A percentile compares a stretch with the other conserved stretches of the same genome.
Conservation (phyloP, 2,797 vertebrate genomes). For the Myripristis murdjan region DNA sequence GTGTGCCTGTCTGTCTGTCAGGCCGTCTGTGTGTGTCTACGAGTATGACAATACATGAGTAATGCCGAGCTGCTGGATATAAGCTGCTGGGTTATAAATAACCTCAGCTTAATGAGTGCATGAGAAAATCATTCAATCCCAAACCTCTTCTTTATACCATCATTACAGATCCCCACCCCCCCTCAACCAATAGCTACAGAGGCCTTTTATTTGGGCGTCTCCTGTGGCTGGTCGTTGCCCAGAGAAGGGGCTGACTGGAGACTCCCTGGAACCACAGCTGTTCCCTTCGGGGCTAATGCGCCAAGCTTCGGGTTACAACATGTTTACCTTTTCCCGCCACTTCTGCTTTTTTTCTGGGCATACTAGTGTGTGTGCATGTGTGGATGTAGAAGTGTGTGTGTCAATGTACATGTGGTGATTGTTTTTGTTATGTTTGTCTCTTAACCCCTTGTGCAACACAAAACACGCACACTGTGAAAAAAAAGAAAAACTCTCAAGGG, state of each 20-base stretch:
- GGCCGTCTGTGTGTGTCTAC: constrained; percentile 46
- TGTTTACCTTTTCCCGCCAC: constrained; percentile 82
- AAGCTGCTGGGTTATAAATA: constrained; percentile 74
- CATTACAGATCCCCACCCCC: constrained; percentile 38
- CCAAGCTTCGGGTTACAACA: constrained; percentile 82
- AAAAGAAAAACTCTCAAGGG: constrained; percentile 12
- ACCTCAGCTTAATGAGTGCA: constrained; percentile 54
- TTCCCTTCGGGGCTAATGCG: constrained; percentile 72
- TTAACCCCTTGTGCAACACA: constrained; percentile 26
- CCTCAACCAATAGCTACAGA: constrained; percentile 25
- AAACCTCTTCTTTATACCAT: constrained; percentile 44
- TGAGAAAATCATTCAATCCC: constrained; percentile 59
- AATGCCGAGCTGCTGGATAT: constrained; percentile 37
- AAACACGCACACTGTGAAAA: too few relatives aligned
- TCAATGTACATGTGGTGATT: constrained; percentile 21
- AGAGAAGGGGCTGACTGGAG: constrained; percentile 77
- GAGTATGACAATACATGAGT: constrained; percentile 68
- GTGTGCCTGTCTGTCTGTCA: constrained; percentile 57
- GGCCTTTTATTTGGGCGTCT: constrained; percentile 80
- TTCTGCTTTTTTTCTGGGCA: constrained; percentile 80
- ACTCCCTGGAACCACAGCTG: constrained; percentile 83
- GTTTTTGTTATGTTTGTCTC: constrained; percentile 19
- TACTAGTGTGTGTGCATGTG: constrained; percentile 14
- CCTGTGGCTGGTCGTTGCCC: constrained; percentile 58
- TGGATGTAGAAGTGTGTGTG: constrained; percentile 21